A percentile compares a stretch with the other conserved stretches of the same genome.
Conservation (phyloP, 2,888 invertebrate species). For the Tromatobia lineatoria region DNA sequence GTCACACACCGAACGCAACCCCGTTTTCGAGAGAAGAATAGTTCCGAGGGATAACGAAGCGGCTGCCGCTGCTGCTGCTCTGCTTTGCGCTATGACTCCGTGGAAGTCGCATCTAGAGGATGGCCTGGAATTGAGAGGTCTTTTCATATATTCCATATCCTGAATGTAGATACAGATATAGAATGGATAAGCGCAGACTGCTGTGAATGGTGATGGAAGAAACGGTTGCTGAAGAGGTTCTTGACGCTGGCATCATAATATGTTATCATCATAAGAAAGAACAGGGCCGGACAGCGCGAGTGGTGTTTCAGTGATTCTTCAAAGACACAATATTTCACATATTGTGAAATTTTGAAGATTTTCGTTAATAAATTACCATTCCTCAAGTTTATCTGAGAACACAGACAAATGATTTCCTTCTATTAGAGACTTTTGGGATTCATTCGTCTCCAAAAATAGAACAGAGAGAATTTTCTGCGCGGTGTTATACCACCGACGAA, state of each 20-base stretch:
- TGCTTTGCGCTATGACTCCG: constrained; percentile 10
- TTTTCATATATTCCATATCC: constrained; percentile 56
- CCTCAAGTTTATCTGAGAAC: not conserved
- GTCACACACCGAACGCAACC: constrained; percentile 46
- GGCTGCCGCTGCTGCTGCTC: constrained; percentile 29
- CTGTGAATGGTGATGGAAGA: constrained; percentile 26
- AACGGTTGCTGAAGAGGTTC: constrained; percentile 26
- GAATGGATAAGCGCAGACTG: not conserved
- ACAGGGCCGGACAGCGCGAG: not conserved
- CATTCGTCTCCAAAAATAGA: not conserved
- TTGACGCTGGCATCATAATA: constrained; percentile 18
- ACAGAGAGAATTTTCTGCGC: not conserved
- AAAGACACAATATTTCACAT: not conserved
- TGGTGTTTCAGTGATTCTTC: not conserved
- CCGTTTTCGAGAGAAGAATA: constrained; percentile 59
- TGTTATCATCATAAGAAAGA: too few relatives aligned
- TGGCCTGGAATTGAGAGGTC: constrained; percentile 60
- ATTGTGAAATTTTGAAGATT: not conserved
- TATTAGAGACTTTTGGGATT: not conserved
- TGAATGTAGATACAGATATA: constrained; percentile 34
- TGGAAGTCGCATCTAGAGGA: constrained; percentile 45
- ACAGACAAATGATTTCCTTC: not conserved
- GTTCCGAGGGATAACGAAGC: constrained; percentile 64
- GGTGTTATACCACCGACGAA: not conserved
- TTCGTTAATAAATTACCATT: too few relatives aligned